Base-by-base conservation (phyloP, 1,140 invertebrate species). In the Mesaphorura yosii region DNA sequence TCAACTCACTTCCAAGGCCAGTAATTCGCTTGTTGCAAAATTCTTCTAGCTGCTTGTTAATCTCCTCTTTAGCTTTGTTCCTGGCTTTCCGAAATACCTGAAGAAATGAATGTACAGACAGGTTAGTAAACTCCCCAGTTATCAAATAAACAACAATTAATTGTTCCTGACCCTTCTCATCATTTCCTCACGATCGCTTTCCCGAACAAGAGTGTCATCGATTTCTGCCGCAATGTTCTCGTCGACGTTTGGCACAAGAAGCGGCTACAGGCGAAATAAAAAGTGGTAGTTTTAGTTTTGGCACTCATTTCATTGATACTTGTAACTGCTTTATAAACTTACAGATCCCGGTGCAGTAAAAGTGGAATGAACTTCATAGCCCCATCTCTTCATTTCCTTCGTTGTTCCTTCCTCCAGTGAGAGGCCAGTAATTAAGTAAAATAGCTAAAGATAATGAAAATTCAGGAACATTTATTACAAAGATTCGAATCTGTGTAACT, bases 361-460 rank as follows among this genome's bases (percentile, higher is more conserved):
- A 65, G 86, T 91, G 49, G 92, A 95, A 72, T 94, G 88, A 65
- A 97, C 92, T 75, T 97, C 92, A 73, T 95, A 96, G 26, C 91
- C 91, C 91, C 91, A 97, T 69, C 91, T 88, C 50, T 85, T 79
- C 78, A 96, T 81, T 66, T 92, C 88, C 71, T 91, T 91, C 29
- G 78, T 77, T 64, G 80, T 86, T 27, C 54, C 58, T 44, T 60
- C 58, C 66, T 86, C 80, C 66, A 86, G 84, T 68, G 86, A 90
- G 23, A 84, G 70, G 67, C 88, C 83, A 19, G 86, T 87, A 66
- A 92, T 79, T 55, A 92, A 74, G 70, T 89, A 88, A 69, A 93
- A 93, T 53, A 92, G 75, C 81, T 85, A 68, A 76, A 77, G 55
- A 64, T 63, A 58, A 65, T 56, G 45, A 52, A 57, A 58, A 53